Conservation (phyloP, 2,888 invertebrate species). For the Drosophila kuntzei region DNA sequence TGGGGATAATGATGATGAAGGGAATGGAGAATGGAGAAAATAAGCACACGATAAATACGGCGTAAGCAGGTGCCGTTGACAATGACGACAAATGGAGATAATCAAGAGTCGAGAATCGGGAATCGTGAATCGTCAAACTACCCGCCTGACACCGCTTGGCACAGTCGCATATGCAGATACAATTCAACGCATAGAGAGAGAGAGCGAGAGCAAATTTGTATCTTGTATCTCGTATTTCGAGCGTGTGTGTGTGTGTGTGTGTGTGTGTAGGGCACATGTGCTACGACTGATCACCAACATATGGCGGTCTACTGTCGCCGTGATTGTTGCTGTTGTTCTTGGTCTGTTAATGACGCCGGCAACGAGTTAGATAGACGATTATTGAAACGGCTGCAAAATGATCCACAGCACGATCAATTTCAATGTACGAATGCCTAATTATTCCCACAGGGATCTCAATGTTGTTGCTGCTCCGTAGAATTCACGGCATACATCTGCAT, state of each 20-base stretch:
- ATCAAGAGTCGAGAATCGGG: not conserved
- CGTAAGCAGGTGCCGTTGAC: constrained; percentile 47
- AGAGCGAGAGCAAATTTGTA: not conserved
- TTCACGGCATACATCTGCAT: constrained; percentile 12
- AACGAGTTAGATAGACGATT: constrained; percentile 53
- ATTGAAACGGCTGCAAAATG: constrained; percentile 42
- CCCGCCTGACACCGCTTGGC: constrained; percentile 84
- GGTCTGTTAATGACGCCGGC: constrained; percentile 66
- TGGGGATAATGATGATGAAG: not conserved
- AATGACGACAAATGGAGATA: constrained; percentile 21
- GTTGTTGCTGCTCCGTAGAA: constrained; percentile 22
- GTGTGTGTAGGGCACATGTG: constrained; percentile 47
- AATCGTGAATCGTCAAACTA: constrained; percentile 14
- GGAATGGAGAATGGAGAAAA: not conserved
- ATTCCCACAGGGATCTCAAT: constrained; percentile 64
- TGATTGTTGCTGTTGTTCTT: constrained; percentile 18
- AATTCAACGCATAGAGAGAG: constrained; percentile 3
- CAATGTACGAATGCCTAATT: constrained; percentile 51
- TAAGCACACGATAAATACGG: constrained; percentile 10
- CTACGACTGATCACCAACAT: constrained; percentile 29
- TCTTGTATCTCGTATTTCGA: not conserved
- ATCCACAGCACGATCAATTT: constrained; percentile 40
- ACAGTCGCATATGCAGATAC: constrained; percentile 49
- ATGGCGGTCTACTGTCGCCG: constrained; percentile 46
- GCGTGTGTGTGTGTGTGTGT: constrained; percentile 5